Evolutionary conservation across 2,797 vertebrate genomes (phyloP).

Genomic region (Mus minutoides): DNA sequence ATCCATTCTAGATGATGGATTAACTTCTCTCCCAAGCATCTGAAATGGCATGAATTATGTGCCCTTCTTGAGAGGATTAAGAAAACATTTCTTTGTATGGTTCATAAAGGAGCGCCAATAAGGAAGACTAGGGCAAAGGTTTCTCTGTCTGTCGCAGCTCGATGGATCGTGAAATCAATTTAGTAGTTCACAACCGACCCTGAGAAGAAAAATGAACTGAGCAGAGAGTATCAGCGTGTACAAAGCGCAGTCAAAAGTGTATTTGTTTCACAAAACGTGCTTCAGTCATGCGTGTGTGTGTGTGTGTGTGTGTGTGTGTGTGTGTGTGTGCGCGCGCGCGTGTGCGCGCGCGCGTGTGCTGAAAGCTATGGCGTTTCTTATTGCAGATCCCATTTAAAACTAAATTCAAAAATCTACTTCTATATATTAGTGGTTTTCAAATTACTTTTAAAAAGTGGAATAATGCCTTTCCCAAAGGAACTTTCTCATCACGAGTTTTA

Average conservation of each 20-base stretch:
- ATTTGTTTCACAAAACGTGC: background rate
- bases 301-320: too few relatives aligned
- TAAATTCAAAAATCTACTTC: slow-evolving; percentile 25
- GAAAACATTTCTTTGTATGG: slow-evolving; percentile 14
- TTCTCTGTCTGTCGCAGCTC: slow-evolving; percentile 44
- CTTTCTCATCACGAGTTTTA: background rate
- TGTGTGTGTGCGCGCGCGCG: background rate
- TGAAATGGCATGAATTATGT: background rate
- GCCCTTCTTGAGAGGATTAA: slow-evolving; percentile 9
- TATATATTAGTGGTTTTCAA: slow-evolving; percentile 7
- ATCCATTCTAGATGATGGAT: background rate
- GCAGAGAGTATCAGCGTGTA: background rate
- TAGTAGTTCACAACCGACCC: background rate
- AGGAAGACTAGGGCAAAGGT: slow-evolving; percentile 33
- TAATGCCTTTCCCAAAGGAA: slow-evolving; percentile 28
- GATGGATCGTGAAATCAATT: slow-evolving; percentile 42
- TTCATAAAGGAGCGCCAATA: slow-evolving; percentile 19
- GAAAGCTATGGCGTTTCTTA: background rate
- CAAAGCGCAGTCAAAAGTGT: background rate
- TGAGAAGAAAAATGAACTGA: background rate
- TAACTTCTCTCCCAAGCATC: slow-evolving; percentile 36
- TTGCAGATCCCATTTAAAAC: background rate
- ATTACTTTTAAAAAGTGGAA: background rate
- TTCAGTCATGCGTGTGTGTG: background rate
- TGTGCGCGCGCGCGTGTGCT: too few relatives aligned